A percentile compares a stretch with the other conserved stretches of the same genome.
These are phyloP conservation scores for Sarcophaga variegata DNA, from an alignment of 2,888 invertebrate species.

Conservation along the genomic window DNA sequence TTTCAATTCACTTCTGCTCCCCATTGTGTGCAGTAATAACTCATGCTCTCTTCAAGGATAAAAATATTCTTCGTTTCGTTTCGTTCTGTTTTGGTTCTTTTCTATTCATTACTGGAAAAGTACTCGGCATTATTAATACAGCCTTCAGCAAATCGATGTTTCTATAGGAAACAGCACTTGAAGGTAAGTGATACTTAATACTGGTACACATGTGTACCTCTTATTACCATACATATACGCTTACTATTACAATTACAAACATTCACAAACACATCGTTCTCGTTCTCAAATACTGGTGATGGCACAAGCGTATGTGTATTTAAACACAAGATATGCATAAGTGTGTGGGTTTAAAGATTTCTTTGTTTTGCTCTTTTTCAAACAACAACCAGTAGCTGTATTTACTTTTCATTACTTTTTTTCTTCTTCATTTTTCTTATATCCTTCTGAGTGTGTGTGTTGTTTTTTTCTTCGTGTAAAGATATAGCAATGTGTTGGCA, in stretches of 20 bases:
- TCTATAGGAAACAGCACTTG: conserved; percentile 16
- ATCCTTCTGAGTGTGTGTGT: no score
- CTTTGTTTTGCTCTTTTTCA: not conserved
- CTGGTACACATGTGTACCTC: not conserved
- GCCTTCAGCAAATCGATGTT: conserved; percentile 48
- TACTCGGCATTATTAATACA: conserved; percentile 52
- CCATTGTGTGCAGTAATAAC: no score
- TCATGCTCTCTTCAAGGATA: no score
- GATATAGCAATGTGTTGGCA: not conserved
- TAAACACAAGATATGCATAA: not conserved
- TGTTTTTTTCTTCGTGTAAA: not conserved
- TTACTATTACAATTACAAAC: no score
- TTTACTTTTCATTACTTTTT: not conserved
- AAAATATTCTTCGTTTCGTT: no score
- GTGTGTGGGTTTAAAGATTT: not conserved
- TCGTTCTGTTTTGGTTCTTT: not conserved
- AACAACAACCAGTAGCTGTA: not conserved
- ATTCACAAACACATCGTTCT: no score
- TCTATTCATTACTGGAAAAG: conserved; percentile 21
- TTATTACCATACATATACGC: not conserved
- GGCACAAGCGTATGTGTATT: not conserved
- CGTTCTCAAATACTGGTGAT: no score
- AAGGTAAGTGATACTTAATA: conserved; percentile 11
- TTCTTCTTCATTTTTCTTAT: no score
- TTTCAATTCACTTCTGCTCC: no score